phyloP scores from a whole-genome alignment of 2,888 invertebrate genomes.

The Cataglyphis albicans region DNA sequence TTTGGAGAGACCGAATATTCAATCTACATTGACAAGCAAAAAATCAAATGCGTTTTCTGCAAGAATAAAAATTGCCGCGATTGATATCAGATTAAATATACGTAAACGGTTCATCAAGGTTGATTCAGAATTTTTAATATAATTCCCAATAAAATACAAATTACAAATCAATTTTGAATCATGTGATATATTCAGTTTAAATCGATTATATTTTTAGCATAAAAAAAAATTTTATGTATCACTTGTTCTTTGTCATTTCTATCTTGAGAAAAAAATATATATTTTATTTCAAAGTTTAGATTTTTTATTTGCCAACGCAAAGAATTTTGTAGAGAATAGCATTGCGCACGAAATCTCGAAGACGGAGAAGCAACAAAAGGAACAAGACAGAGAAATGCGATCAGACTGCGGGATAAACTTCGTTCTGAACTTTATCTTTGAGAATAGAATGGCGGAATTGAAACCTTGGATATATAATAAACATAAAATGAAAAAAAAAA shows the following conservation, averaged over 20 bases:
- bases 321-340: neutral
- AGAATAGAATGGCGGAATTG: slow-evolving; percentile 28
- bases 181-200: neutral
- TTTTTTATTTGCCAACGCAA: neutral
- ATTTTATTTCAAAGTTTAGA: slow-evolving; percentile 16
- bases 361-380: neutral
- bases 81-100: neutral
- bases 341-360: neutral
- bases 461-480: slow-evolving; percentile 30
- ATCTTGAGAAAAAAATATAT: neutral
- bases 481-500: slow-evolving; percentile 23
- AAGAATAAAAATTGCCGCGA: slow-evolving; percentile 1
- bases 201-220: neutral
- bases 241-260: neutral
- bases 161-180: too few relatives aligned
- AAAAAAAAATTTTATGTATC: slow-evolving; percentile 10
- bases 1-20: neutral
- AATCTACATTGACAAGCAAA: neutral
- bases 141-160: too few relatives aligned
- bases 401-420: slow-evolving; percentile 28
- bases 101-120: too few relatives aligned
- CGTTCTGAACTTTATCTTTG: slow-evolving; percentile 41
- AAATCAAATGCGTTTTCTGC: neutral
- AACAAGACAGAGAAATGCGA: slow-evolving; percentile 28
- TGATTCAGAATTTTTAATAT: too few relatives aligned